These are phyloP conservation scores for Dasyprocta punctata DNA, from an alignment of 2,113 vertebrate genomes.

Conservation along the genomic window DNA sequence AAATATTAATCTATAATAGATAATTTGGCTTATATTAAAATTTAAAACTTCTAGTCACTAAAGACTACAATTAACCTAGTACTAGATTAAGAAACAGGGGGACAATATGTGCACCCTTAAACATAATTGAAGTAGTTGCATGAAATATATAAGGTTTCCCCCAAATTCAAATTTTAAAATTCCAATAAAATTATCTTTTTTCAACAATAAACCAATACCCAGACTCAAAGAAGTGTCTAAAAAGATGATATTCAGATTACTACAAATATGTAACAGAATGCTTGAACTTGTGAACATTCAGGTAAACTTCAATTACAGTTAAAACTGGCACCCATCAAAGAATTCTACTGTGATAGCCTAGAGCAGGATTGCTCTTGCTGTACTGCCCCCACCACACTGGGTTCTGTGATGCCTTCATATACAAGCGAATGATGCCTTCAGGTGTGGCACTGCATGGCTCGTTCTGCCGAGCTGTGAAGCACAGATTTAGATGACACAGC, in stretches of 20 bases:
- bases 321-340: neutral
- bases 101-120: neutral
- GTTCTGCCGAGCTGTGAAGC: neutral
- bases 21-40: neutral
- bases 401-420: neutral
- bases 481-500: neutral
- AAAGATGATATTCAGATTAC: neutral
- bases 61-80: neutral
- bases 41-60: neutral
- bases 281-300: neutral
- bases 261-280: no score
- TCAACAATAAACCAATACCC: neutral
- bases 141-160: neutral
- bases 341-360: fast-evolving
- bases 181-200: neutral
- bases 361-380: neutral
- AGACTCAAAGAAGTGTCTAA: neutral
- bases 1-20: neutral
- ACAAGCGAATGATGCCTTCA: neutral
- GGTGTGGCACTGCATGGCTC: neutral
- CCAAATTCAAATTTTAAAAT: neutral
- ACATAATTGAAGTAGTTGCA: neutral
- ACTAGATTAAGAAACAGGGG: neutral
- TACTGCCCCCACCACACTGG: neutral
- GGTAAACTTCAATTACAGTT: neutral